Evolutionary conservation across 2,888 invertebrate genomes (phyloP).

Genomic region (Teleiodes luculella): DNA sequence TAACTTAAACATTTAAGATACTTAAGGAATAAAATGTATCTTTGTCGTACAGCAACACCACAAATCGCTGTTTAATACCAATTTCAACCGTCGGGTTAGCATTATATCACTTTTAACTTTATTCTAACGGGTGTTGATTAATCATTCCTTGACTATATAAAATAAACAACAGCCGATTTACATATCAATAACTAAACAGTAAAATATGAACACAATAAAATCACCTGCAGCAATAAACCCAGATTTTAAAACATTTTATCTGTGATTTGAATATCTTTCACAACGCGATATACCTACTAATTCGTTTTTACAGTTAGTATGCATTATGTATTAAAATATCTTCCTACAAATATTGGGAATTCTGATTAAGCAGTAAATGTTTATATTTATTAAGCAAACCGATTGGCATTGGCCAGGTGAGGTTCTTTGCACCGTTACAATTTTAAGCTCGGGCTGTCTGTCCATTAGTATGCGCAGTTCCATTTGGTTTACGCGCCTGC

Average conservation of each 20-base stretch:
- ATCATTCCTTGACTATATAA: constrained; percentile 56
- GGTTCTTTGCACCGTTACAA: constrained; percentile 68
- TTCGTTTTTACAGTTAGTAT: constrained; percentile 55
- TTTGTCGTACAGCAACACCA: constrained; percentile 69
- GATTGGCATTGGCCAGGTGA: constrained; percentile 39
- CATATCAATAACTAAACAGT: constrained; percentile 26
- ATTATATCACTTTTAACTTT: constrained; percentile 70
- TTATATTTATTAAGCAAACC: constrained; percentile 61
- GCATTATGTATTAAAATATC: constrained; percentile 58
- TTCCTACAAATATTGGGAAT: constrained; percentile 46
- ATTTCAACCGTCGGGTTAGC: constrained; percentile 66
- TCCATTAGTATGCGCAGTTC: constrained; percentile 68
- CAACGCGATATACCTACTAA: constrained; percentile 40
- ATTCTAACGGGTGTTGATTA: constrained; percentile 61
- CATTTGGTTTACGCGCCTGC: constrained; percentile 53
- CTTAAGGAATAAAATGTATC: constrained; percentile 62
- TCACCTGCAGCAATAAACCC: constrained; percentile 13
- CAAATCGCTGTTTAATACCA: constrained; percentile 60
- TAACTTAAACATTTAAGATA: constrained; percentile 64
- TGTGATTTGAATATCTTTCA: constrained; percentile 19
- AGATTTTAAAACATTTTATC: constrained; percentile 20
- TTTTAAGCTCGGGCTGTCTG: constrained; percentile 62
- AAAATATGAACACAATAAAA: constrained; percentile 29
- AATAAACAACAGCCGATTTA: constrained; percentile 30
- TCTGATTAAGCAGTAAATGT: constrained; percentile 67